Evolutionary conservation across 2,113 vertebrate species (phyloP), one percentile per base, ranked within the genome.

Genomic region (Microtus ochrogaster): DNA sequence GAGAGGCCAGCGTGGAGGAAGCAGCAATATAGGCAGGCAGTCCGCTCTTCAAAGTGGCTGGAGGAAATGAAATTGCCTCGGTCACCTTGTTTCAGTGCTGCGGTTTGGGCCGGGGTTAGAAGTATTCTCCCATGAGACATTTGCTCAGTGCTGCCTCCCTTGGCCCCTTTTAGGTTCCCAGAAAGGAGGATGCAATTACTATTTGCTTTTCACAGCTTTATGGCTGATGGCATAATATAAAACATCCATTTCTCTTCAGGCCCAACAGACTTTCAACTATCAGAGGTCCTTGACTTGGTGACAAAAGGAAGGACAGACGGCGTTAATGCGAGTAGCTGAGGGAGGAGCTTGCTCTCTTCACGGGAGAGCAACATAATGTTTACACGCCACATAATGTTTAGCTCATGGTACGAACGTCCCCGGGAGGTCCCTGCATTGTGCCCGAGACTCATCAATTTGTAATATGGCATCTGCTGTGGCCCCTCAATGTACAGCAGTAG

Each of bases 121-220:
- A 83, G 79, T 85, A 78, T 3, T 74, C 5, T 41, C 5, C 3
- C 65, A 39, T 1, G 55, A 93, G 72, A 84, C 24, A 65, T 65
- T 94, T 84, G 28, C 88, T 87, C 9, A 47, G 8, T 49, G 26
- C 8, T 30, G 21, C 68, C 36, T 47, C 14, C 19, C 63, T 77
- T 81, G 41, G 21, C 4, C 28, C 65, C 94, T 95, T 85, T 89
- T 49, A 63, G 74, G 16, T 41, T 89, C 30, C 65, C 39, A 76
- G 2, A 24, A n/a, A 84, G 70, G 30, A 17, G 17, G 52, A 47
- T 65, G 52, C 22, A 61, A 41, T 73, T 84, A 61, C 24, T 52
- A 26, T 76, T 89, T 95, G 44, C 93, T 49, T 85, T 89, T 65
- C 39, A 78, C 33, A 79, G 10, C 81, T 94, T 81, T 95, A 5